Percentiles rank a stretch among this genome's conserved stretches.
Evolutionary conservation across 1,140 invertebrate genomes (phyloP).

Genomic region (Catajapyx aquilonaris): DNA sequence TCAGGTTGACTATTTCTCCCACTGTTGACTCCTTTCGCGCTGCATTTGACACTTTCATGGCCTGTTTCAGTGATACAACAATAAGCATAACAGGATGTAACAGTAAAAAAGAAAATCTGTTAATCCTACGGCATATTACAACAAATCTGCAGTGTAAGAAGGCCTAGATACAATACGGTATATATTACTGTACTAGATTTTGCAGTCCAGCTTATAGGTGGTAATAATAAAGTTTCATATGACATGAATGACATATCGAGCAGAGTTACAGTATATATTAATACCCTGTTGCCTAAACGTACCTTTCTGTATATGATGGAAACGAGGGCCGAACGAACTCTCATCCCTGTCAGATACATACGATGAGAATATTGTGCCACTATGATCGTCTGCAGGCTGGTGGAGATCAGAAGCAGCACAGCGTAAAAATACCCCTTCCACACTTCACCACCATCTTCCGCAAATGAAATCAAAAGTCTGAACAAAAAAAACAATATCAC

Average conservation of each 20-base stretch:
- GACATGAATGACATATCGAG: too few relatives aligned
- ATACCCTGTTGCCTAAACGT: too few relatives aligned
- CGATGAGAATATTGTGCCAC: constrained; percentile 73
- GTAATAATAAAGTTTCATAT: constrained; percentile 31
- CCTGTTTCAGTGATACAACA: constrained; percentile 6
- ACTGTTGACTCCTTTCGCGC: constrained; percentile 65
- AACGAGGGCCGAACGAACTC: constrained; percentile 29
- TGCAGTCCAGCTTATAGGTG: constrained; percentile 33
- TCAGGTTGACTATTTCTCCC: constrained; percentile 81
- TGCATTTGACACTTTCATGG: constrained; percentile 46
- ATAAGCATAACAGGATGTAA: neutral
- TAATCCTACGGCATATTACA: too few relatives aligned
- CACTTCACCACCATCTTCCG: constrained; percentile 30
- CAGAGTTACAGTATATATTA: too few relatives aligned
- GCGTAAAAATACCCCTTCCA: constrained; percentile 82
- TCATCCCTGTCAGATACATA: constrained; percentile 60
- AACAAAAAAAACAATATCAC: too few relatives aligned
- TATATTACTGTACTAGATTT: too few relatives aligned
- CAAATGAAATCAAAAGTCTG: constrained; percentile 47
- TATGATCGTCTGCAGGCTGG: constrained; percentile 67
- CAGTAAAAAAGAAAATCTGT: too few relatives aligned
- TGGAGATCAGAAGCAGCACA: constrained; percentile 46
- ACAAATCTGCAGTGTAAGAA: too few relatives aligned
- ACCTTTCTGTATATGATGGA: constrained; percentile 36
- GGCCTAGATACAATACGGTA: too few relatives aligned